Conservation (phyloP, 2,113 vertebrate species). For the Ctenodactylus gundi region DNA sequence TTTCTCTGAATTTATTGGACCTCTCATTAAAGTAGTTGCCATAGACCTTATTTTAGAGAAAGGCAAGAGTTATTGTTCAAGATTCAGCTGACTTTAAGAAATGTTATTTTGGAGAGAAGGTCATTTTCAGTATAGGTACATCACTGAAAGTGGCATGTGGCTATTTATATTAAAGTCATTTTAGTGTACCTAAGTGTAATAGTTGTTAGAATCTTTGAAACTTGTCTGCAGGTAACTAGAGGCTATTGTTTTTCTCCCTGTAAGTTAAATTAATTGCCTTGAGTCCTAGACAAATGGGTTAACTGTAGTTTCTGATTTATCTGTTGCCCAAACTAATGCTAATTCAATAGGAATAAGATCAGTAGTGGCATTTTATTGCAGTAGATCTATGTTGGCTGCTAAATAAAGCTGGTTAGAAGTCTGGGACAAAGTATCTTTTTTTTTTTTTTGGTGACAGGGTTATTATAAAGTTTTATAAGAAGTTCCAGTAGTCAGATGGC, state of each 20-base stretch:
- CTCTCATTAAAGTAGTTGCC: constrained; percentile 54
- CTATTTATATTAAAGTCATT: constrained; percentile 21
- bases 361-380: constrained; percentile 46
- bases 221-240: constrained; percentile 32
- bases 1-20: constrained; percentile 31
- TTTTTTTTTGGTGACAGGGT: constrained; percentile 1
- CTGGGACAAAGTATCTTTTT: constrained; percentile 7
- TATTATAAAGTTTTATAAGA: constrained; percentile 44
- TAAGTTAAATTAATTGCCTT: constrained; percentile 41
- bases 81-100: constrained; percentile 44
- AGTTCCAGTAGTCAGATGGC: background rate
- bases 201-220: constrained; percentile 48
- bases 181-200: background rate
- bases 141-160: constrained; percentile 3
- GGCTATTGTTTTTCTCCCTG: background rate
- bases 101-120: constrained; percentile 35
- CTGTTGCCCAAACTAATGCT: constrained; percentile 6
- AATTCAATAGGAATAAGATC: constrained; percentile 43
- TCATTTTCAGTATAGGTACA: background rate
- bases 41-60: constrained; percentile 49
- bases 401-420: constrained; percentile 40
- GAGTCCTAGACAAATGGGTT: background rate
- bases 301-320: constrained; percentile 53
- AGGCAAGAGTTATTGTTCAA: constrained; percentile 49
- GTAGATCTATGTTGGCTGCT: constrained; percentile 29